Evolutionary conservation across 2,888 invertebrate species (phyloP).

Genomic region (Bibio marci): DNA sequence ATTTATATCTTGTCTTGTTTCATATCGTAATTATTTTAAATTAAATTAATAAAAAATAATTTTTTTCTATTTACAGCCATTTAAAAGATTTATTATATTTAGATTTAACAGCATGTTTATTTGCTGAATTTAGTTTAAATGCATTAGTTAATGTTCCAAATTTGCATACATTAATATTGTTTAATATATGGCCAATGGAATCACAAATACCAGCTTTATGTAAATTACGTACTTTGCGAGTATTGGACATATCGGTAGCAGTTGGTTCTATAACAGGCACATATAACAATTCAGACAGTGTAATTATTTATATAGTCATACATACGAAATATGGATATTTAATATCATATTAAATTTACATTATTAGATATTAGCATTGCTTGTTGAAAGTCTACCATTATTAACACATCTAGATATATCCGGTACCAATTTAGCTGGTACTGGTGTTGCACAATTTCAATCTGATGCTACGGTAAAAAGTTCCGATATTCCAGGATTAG

Average conservation of each 20-base stretch:
- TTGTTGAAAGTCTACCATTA: constrained; percentile 56
- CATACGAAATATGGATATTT: background rate
- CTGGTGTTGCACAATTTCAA: constrained; percentile 47
- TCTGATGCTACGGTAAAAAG: constrained; percentile 24
- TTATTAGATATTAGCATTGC: constrained; percentile 36
- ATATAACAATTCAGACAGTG: constrained; percentile 42
- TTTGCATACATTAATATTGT: constrained; percentile 58
- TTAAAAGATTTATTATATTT: constrained; percentile 23
- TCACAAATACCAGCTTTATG: constrained; percentile 40
- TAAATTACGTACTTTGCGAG: constrained; percentile 38
- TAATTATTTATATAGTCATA: background rate
- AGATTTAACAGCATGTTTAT: constrained; percentile 26
- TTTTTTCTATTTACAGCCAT: constrained; percentile 14
- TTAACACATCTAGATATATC: constrained; percentile 83
- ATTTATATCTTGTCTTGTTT: too few species aligned
- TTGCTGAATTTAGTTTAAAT: constrained; percentile 27
- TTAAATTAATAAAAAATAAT: constrained; percentile 2
- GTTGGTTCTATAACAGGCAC: constrained; percentile 41
- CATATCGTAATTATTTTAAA: too few species aligned
- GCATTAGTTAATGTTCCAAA: constrained; percentile 41
- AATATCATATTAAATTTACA: too few species aligned
- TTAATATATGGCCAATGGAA: constrained; percentile 48
- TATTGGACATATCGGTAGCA: constrained; percentile 72
- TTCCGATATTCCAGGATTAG: constrained; percentile 80
- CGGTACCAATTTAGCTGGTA: constrained; percentile 86